Evolutionary conservation across 2,797 vertebrate species (phyloP).

Genomic region (Phataginus tetradactyla): DNA sequence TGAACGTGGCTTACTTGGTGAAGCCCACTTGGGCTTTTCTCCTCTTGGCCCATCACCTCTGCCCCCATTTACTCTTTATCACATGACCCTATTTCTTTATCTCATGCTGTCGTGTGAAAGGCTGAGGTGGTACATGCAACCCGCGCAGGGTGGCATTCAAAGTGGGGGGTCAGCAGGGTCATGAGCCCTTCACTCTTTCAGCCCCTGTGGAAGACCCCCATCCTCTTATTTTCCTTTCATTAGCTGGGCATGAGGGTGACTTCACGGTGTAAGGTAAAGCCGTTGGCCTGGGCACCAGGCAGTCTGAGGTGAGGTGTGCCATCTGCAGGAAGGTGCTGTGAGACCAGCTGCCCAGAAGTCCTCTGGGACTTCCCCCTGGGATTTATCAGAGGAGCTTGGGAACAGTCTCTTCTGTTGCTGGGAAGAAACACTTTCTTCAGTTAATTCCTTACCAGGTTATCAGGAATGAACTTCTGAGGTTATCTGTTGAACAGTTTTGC

Average conservation of each 20-base stretch:
- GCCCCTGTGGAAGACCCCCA: too few species aligned
- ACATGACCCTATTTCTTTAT: neutral
- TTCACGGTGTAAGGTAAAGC: neutral
- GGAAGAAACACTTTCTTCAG: neutral
- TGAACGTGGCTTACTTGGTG: neutral
- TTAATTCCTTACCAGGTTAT: neutral
- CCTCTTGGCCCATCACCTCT: neutral
- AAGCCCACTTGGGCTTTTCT: neutral
- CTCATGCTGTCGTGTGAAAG: neutral
- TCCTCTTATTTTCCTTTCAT: neutral
- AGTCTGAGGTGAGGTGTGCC: neutral
- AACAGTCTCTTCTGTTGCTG: neutral
- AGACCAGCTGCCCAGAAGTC: neutral
- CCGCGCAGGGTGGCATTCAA: neutral
- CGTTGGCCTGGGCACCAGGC: neutral
- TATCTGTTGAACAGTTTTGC: neutral
- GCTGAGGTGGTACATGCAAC: neutral
- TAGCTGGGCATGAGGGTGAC: too few species aligned
- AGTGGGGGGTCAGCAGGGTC: too few species aligned
- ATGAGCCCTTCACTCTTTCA: neutral
- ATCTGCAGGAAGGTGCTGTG: neutral
- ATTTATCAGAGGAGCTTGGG: neutral
- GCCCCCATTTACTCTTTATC: neutral
- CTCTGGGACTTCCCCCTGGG: accelerated
- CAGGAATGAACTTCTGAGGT: neutral